Base-by-base conservation (phyloP, 2,888 invertebrate species). In the Marronus borbonicus region DNA sequence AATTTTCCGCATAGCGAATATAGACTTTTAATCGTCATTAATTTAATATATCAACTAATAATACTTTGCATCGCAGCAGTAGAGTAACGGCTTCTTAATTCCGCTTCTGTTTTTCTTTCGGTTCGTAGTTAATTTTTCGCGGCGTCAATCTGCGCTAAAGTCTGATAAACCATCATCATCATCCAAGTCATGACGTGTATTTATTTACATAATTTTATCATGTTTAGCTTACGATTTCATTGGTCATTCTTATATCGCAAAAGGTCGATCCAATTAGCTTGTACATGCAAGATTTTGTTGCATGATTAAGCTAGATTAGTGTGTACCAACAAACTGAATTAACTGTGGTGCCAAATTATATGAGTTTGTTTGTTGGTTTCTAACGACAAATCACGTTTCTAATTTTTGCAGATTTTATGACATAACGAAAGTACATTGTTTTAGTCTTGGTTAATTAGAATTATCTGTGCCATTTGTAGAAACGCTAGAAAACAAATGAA, bases 1-100 rank as follows among this genome's bases (percentile, higher is more conserved):
- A 50, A 78, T 78, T 78, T 78, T 78, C 77, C 64, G 62, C 60
- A 24, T 77, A 77, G 72, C 70, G 70, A 77, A 77, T 77, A 77
- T 50, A 70, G 70, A 64, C 70, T 70, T 77, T 36, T 77, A 72
- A 36, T 68, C 50, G 17, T 76, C 52, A 64, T 76, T 76, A 66
- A 72, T 36, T 74, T 64, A 65, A 64, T 64, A 8, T 17, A 58
- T 44, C 44, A 44, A 44, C 44, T 44, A 44, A 12, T 20, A 24
- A 60, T 64, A 65, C 50, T 39, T 76, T 64, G 44, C 64, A 36
- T 44, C 52, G 55, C 66, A 28, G 74, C 74, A 39, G 28, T 31
- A 20, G 17, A 39, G 7, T 28, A 69, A 52, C 31, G 52, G 31
- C 31, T 64, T 17, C 20, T 49, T 36, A 58, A 17, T 7, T 20